Conservation (phyloP, 2,113 vertebrate species). For the Actinemys pallida region DNA sequence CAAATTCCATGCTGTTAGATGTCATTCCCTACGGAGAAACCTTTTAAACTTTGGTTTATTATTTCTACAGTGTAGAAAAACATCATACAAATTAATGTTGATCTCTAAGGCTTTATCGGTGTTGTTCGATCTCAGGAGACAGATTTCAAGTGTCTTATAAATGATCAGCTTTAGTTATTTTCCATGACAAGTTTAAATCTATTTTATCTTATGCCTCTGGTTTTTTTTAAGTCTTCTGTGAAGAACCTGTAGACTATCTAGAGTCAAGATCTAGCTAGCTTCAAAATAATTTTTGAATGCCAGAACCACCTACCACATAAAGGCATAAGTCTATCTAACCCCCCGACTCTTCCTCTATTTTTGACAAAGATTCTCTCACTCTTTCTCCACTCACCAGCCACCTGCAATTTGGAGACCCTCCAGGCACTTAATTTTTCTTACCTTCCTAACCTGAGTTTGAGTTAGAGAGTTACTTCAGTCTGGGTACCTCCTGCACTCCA, state of each 20-base stretch:
- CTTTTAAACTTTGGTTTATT: constrained; percentile 15
- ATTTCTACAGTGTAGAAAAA: not conserved
- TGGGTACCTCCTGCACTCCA: not conserved
- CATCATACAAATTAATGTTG: not conserved
- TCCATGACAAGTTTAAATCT: not conserved
- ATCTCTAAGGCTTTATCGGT: not conserved
- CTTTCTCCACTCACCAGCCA: not conserved
- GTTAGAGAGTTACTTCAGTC: not conserved
- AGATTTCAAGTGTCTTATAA: not conserved
- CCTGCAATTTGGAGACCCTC: not conserved
- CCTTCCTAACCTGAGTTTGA: not conserved
- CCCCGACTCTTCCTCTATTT: not conserved
- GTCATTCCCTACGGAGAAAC: not conserved
- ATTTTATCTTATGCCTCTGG: not conserved
- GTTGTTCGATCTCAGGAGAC: not conserved
- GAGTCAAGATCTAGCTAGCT: not conserved
- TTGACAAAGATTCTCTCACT: not conserved
- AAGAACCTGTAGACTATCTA: not conserved
- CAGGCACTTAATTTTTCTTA: not conserved
- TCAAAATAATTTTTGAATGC: not conserved
- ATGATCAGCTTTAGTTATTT: not conserved
- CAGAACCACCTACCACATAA: not conserved
- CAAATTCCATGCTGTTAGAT: not conserved
- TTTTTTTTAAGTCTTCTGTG: not conserved
- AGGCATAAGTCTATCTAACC: not conserved